Base-by-base conservation (phyloP, 2,113 vertebrate genomes). In the Pygathrix nemaeus region DNA sequence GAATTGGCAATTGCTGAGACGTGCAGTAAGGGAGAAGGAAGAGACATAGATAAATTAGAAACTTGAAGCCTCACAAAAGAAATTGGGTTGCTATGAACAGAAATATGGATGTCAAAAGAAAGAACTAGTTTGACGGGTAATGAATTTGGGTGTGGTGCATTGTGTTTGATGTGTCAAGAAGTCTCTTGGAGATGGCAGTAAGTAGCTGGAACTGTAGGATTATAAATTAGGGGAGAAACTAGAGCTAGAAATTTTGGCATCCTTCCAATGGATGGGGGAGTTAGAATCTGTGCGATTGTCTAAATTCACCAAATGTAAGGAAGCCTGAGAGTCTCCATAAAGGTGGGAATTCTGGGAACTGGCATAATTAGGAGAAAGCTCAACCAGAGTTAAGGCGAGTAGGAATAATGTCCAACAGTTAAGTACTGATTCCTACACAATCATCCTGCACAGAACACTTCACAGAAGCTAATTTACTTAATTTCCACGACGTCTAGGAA, bases 1-100 rank as follows among this genome's bases (percentile, higher is more conserved):
- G 96, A 97, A 98, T 10, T 52, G 94, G 91, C 96, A 96, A 95
- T 78, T 97, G 87, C 95, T 89, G 82, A 88, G 89, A 93, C 3
- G 30, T 32, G 30, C 73, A 86, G 76, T 25, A 45, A 73, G 25
- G 21, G 82, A 50, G 70, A 84, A 20, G 55, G 73, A 95, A 88
- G 64, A 93, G 88, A 84, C 88, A 35, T 4, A 85, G 96, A 93
- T 79, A 40, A 94, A 94, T 86, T 85, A 93, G 81, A 40, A 75
- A 96, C 27, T 0, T 45, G 73, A 66, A 35, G 48, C 23, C 61
- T 81, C 57, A 32, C 14, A 43, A 61, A 40, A 88, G 90, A 90
- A 92, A 90, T 14, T 8, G 7, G 79, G 61, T n/a, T 70, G 70
- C 89, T 76, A 50, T 64, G 57, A 50, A 55, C 55, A 64, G 86